Evolutionary conservation across 2,113 vertebrate genomes (phyloP), one percentile per base, ranked within the genome.

Genomic region (Psephotus haematonotus): DNA sequence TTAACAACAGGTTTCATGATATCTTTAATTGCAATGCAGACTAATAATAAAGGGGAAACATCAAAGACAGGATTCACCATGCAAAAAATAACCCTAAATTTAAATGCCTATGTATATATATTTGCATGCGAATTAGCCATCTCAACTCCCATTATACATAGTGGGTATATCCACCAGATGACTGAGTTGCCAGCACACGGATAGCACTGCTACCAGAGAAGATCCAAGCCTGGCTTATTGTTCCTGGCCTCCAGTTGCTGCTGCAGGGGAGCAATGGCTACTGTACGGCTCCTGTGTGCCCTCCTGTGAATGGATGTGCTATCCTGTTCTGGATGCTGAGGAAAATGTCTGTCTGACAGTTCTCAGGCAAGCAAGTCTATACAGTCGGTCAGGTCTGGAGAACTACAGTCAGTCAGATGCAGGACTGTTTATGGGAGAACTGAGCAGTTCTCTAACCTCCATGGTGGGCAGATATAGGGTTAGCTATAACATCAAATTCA

Each of bases 101-200:
- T 93, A 76, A 88, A 80, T 77, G 20, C 2, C 17, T 80, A 3
- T 16, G 3, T 44, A 22, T 24, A 53, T 18, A 18, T 29, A 55
- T 39, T 76, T 64, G 2, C 28, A 50, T 75, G 5, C 1, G 46
- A 82, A 50, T 88, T 50, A 52, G 15, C 43, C 5, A 14, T 14
- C 17, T 76, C 23, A 0, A 0, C 10, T 77, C 6, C 9, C 1
- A 1, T 35, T 72, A 50, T 7, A 43, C 43, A 10, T 1, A 88
- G 17, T 18, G 29, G 10, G 3, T 8, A 13, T 43, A 27, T 35
- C 29, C 8, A 12, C 28, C 20, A 18, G 24, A 10, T 31, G 44
- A 31, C 27, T 47, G 23, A 4, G 12, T 52, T 68, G 11, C 35
- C 57, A 88, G 20, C 35, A 47, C 33, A 35, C 6, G 62, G 9